phyloP scores from a whole-genome alignment of 2,797 vertebrate species.

The Hybognathus amarus region DNA sequence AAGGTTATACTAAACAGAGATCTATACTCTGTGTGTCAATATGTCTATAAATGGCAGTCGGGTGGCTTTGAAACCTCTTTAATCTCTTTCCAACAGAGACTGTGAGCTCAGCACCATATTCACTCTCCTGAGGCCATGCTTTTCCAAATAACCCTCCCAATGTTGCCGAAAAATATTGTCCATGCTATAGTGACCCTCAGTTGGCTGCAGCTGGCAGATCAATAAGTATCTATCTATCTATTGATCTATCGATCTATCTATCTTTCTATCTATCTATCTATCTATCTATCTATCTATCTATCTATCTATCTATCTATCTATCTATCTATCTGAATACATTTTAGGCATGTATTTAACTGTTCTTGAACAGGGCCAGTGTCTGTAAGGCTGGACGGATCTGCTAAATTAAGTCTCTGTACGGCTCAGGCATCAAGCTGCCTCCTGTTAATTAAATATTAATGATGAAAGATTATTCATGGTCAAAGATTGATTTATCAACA shows the following conservation, averaged over 20 bases:
- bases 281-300: background rate
- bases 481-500: constrained; percentile 85
- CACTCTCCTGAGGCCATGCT: constrained; percentile 57
- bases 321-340: background rate
- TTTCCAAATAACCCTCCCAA: constrained; percentile 68
- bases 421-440: constrained; percentile 67
- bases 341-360: background rate
- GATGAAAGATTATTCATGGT: constrained; percentile 82
- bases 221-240: constrained; percentile 26
- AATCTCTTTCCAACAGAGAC: constrained; percentile 76
- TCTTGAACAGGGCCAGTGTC: background rate
- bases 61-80: constrained; percentile 72
- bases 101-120: constrained; percentile 62
- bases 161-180: constrained; percentile 42
- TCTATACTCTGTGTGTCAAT: constrained; percentile 65
- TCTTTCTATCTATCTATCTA: background rate
- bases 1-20: constrained; percentile 64
- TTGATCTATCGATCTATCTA: background rate
- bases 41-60: constrained; percentile 78
- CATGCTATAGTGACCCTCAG: background rate
- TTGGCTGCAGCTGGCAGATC: constrained; percentile 29
- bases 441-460: constrained; percentile 85
- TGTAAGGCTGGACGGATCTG: background rate
- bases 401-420: constrained; percentile 40
- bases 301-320: background rate